Evolutionary conservation across 2,888 invertebrate species (phyloP).

Genomic region (Drosophila fulvimacula): DNA sequence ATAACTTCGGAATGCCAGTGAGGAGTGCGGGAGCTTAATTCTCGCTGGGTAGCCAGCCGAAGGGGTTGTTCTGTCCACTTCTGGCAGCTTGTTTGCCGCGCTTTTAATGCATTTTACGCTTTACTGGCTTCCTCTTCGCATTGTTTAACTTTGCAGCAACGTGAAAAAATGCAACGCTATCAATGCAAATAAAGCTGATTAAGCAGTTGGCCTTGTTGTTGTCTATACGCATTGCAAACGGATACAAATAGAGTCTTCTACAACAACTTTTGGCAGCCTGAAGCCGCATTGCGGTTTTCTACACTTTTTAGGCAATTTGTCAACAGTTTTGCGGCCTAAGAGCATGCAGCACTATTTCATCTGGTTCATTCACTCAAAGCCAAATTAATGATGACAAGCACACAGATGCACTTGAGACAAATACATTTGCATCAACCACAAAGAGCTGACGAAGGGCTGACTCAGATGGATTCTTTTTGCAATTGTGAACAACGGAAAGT

Average conservation of each 20-base stretch:
- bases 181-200: slow-evolving; percentile 75
- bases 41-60: slow-evolving; percentile 31
- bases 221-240: slow-evolving; percentile 1
- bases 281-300: slow-evolving; percentile 43
- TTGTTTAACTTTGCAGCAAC: slow-evolving; percentile 46
- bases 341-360: slow-evolving; percentile 50
- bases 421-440: background rate
- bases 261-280: slow-evolving; percentile 12
- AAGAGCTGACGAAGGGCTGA: background rate
- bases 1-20: slow-evolving; percentile 62
- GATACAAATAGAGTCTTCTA: slow-evolving; percentile 1
- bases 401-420: slow-evolving; percentile 8
- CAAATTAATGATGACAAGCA: slow-evolving; percentile 59
- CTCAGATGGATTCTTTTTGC: background rate
- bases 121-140: slow-evolving; percentile 51
- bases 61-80: slow-evolving; percentile 12
- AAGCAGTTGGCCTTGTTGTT: slow-evolving; percentile 54
- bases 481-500: background rate
- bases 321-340: slow-evolving; percentile 42
- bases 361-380: slow-evolving; percentile 51
- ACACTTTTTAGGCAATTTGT: slow-evolving; percentile 46
- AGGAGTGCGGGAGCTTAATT: slow-evolving; percentile 36
- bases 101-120: slow-evolving; percentile 78
- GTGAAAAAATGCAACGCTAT: slow-evolving; percentile 70
- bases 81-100: slow-evolving; percentile 64